A percentile compares a stretch with the other conserved stretches of the same genome.
Conservation (phyloP, 1,140 invertebrate species). For the Caenorhabditis latens region DNA sequence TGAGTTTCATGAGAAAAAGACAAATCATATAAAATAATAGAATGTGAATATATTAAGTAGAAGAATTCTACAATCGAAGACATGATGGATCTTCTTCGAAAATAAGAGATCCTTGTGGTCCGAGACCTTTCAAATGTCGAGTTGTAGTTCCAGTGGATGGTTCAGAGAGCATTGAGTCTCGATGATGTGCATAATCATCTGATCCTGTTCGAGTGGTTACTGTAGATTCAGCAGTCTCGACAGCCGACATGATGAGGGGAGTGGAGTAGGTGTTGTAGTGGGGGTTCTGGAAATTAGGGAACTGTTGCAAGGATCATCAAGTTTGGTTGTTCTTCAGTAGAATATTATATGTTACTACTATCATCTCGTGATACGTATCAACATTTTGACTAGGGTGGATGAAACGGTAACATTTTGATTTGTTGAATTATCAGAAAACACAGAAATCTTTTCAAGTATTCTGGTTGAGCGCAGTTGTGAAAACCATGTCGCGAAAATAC, state of each 20-base stretch:
- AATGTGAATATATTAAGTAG: background rate
- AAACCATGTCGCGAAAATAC: too few species aligned
- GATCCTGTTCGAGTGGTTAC: slow-evolving; percentile 56
- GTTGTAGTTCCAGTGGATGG: slow-evolving; percentile 36
- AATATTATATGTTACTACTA: too few species aligned
- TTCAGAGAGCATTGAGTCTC: slow-evolving; percentile 33
- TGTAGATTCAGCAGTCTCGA: slow-evolving; percentile 59
- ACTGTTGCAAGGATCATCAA: background rate
- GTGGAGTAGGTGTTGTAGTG: slow-evolving; percentile 53
- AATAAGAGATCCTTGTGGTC: slow-evolving; percentile 59
- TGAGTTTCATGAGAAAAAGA: background rate
- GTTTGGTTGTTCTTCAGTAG: background rate
- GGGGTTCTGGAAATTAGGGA: slow-evolving; percentile 34
- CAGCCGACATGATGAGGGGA: slow-evolving; percentile 25
- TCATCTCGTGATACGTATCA: too few species aligned
- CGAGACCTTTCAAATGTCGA: slow-evolving; percentile 59
- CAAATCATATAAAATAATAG: background rate
- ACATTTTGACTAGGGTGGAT: too few species aligned
- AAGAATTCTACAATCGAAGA: slow-evolving; percentile 18
- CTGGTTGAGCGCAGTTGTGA: too few species aligned
- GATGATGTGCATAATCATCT: slow-evolving; percentile 40
- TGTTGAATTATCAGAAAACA: too few species aligned
- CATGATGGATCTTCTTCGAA: slow-evolving; percentile 55
- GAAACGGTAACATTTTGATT: too few species aligned
- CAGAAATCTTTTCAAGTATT: too few species aligned